Percentiles rank a stretch among this genome's conserved stretches.
These are phyloP conservation scores for Branchellion lobata DNA, from an alignment of 2,888 invertebrate genomes.

Conservation along the genomic window DNA sequence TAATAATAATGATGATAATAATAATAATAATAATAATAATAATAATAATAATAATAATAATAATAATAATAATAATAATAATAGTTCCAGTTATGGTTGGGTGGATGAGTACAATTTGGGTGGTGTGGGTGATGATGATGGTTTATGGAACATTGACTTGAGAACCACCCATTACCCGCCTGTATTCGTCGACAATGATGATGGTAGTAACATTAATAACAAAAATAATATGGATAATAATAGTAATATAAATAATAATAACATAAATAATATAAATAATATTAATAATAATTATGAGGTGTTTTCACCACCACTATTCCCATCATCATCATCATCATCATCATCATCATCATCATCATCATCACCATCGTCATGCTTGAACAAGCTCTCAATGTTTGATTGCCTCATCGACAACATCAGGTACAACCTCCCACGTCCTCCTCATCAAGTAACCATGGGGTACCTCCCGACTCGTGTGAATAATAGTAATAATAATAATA, in stretches of 20 bases:
- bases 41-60: not conserved
- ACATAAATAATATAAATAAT: too few relatives aligned
- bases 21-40: not conserved
- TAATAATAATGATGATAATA: not conserved
- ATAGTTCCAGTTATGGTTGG: not conserved
- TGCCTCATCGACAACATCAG: too few relatives aligned
- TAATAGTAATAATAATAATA: not conserved
- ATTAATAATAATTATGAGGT: too few relatives aligned
- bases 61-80: not conserved
- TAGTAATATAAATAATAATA: too few relatives aligned
- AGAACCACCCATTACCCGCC: not conserved
- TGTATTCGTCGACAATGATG: not conserved
- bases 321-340: constrained; percentile 23
- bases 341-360: constrained; percentile 40
- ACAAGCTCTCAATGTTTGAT: too few relatives aligned
- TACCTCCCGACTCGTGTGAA: too few relatives aligned
- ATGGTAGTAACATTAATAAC: too few relatives aligned
- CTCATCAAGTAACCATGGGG: too few relatives aligned
- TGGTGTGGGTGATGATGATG: not conserved
- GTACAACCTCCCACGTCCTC: too few relatives aligned
- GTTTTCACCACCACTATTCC: constrained; percentile 5
- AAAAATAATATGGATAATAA: too few relatives aligned
- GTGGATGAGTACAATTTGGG: not conserved
- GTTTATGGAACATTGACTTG: not conserved
- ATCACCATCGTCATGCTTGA: constrained; percentile 21